Base-by-base conservation (phyloP, 2,797 vertebrate genomes). In the Calcarius lapponicus region DNA sequence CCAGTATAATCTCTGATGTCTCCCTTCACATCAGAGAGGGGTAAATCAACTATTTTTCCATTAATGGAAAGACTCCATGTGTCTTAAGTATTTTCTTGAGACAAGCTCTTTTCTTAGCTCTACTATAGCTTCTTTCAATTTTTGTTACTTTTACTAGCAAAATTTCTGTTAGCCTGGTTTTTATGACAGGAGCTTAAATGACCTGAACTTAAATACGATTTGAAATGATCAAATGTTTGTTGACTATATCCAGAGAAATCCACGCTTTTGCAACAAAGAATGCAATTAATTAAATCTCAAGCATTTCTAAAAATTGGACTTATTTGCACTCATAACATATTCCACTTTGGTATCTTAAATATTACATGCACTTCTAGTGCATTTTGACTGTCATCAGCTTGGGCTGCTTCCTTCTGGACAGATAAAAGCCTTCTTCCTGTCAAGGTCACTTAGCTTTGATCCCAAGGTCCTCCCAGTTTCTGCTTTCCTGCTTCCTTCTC, bases 381-480 rank as follows among this genome's bases (percentile, higher is more conserved):
- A 58, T 22, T 89, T 45, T 61, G 38, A 51, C 42, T 76, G 28
- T 74, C 8, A 0, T 50, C 48, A 74, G 34, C 57, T 92, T 67
- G 75, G 50, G 34, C 38, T 65, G 60, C 48, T 85, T 87, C 75
- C 45, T 89, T 93, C 42, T 78, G 45, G 25, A 82, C 64, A 67
- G 67, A 67, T 80, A 89, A 95, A 93, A 94, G 54, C 50, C 31
- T 89, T 78, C 43, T 82, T 80, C 45, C 75, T 78, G 38, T 88
- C 84, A 95, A 91, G 94, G 93, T 94, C 88, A 92, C 53, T 90
- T 82, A 92, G 42, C 64, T 80, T 86, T 92, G 64, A 94, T 94
- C 60, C 78, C 38, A 1, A 90, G 73, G 80, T 76, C 56, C 40
- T 89, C 62, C 67, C 40, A 73, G 26, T 64, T 95, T 90, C 56